Evolutionary conservation across 2,797 vertebrate species (phyloP).

Genomic region (Cyprinella venusta): DNA sequence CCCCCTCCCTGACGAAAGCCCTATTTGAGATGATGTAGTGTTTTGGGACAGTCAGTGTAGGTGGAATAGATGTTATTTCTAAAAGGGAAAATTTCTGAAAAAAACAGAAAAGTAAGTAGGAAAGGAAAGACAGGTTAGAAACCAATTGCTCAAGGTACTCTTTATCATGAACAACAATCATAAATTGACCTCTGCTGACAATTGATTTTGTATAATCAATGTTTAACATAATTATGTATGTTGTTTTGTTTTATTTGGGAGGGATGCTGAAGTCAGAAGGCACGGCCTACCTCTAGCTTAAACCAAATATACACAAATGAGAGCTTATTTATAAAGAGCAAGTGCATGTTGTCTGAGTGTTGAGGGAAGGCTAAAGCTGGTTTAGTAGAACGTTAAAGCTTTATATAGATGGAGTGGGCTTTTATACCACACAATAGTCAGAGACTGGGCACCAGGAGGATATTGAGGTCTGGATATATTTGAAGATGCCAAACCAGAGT

Average conservation of each 20-base stretch:
- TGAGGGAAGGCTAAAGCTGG: slow-evolving; percentile 38
- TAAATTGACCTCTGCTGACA: neutral
- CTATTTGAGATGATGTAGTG: neutral
- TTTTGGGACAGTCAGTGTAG: neutral
- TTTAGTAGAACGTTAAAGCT: slow-evolving; percentile 44
- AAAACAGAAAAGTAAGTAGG: neutral
- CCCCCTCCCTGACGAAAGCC: neutral
- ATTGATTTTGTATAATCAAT: neutral
- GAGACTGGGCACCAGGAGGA: slow-evolving; percentile 27
- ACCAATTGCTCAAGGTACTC: neutral
- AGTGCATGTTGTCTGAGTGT: slow-evolving; percentile 22
- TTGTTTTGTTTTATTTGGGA: neutral
- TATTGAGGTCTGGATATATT: slow-evolving; percentile 41
- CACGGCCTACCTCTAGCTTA: slow-evolving; percentile 61
- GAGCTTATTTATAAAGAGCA: slow-evolving; percentile 42
- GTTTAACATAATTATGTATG: neutral
- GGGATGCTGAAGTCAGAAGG: slow-evolving; percentile 32
- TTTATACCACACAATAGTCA: slow-evolving; percentile 37
- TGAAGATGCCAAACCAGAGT: slow-evolving; percentile 35
- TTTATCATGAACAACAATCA: neutral
- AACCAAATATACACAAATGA: slow-evolving; percentile 60
- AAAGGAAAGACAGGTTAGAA: neutral
- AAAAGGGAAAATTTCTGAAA: neutral
- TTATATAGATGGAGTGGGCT: slow-evolving; percentile 37
- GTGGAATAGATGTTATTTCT: neutral